Evolutionary conservation across 2,113 vertebrate species (phyloP), one percentile per base, ranked within the genome.

Genomic region (Rhynchomys soricoides): DNA sequence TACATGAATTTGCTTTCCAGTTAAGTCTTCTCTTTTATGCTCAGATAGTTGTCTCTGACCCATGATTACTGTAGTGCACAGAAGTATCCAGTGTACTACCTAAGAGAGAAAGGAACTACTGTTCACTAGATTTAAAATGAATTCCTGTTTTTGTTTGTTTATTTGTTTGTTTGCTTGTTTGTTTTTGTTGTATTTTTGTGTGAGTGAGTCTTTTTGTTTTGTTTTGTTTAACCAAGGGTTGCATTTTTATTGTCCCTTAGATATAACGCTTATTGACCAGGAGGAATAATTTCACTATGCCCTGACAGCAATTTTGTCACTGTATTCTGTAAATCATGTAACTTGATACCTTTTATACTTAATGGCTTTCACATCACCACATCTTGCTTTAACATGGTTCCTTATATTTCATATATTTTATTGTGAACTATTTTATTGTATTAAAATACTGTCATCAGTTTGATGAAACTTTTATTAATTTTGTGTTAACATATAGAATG

Each of bases 231-330:
- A 29, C 17, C 37, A 91, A 74, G 34, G 43, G 66, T 16, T 92
- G 26, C 22, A 66, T 57, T 71, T 71, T 92, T 94, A 93, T 95
- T 73, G 31, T 83, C 50, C 9, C 83, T 12, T 52, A 78, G 16
- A n/a, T 86, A 66, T 81, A 88, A 75, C 81, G 12, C 26, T 93
- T 59, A 74, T 75, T 62, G 19, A n/a, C 16, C 13, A 86, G 10
- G 48, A 59, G 73, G 43, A 90, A 94, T 96, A 73, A 93, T 93
- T 86, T 74, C 66, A 94, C 71, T 83, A 13, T 79, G 77, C 29
- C 26, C 37, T 91, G 78, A 43, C 7, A 88, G 57, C 34, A 94
- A 86, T 92, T 89, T 93, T 62, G n/a, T 89, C 31, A 93, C 91
- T 94, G 87, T 29, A 21, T 86, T 95, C 92, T 55, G 34, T 86